phyloP scores from a whole-genome alignment of 2,888 invertebrate genomes.

The Dioctria rufipes region DNA sequence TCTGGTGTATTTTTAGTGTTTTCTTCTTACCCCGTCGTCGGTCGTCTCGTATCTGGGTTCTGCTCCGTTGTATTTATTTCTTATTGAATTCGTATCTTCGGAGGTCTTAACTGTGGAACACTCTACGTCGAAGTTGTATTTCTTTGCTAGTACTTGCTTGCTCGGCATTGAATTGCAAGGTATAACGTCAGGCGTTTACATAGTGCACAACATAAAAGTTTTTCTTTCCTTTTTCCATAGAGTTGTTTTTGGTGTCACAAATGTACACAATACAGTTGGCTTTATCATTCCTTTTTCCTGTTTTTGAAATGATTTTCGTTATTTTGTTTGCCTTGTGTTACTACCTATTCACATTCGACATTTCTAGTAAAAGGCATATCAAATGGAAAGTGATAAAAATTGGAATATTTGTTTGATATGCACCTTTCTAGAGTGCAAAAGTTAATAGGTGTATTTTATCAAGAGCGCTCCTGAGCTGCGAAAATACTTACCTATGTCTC shows the following conservation, averaged over 20 bases:
- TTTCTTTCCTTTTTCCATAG: slow-evolving; percentile 9
- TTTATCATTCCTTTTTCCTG: neutral
- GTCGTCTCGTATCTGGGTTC: neutral
- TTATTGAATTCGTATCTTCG: slow-evolving; percentile 27
- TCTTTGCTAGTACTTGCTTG: neutral
- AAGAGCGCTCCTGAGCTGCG: too few species aligned
- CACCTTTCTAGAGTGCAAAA: too few species aligned
- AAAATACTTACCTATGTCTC: too few species aligned
- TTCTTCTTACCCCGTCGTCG: neutral
- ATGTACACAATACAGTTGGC: neutral
- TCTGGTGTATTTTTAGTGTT: neutral
- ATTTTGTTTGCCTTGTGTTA: slow-evolving; percentile 6
- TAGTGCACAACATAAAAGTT: slow-evolving; percentile 38
- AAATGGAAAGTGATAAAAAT: slow-evolving; percentile 3
- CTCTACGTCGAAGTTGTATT: slow-evolving; percentile 10
- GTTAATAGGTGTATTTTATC: too few species aligned
- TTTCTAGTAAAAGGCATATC: neutral
- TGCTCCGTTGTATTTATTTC: slow-evolving; percentile 24
- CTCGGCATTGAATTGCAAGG: neutral
- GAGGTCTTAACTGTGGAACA: slow-evolving; percentile 5
- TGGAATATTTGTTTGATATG: neutral
- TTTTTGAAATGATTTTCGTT: slow-evolving; percentile 17
- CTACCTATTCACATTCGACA: neutral
- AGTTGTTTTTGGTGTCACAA: neutral
- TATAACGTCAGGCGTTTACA: slow-evolving; percentile 22